Evolutionary conservation across 2,113 vertebrate species (phyloP), one percentile per base, ranked within the genome.

Genomic region (Microcebus murinus): DNA sequence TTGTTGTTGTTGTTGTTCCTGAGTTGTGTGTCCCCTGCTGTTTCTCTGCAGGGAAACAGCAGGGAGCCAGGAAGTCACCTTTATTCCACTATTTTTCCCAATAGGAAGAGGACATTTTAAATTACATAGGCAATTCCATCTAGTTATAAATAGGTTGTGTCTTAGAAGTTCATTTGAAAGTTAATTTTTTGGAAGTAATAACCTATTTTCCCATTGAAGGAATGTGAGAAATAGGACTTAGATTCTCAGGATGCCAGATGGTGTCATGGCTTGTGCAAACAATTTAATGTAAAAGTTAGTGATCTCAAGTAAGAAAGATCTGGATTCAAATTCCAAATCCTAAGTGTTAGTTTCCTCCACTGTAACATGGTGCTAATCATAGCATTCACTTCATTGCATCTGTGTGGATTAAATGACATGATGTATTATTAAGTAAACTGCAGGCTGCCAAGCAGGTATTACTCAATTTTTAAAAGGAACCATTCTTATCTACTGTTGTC

Each of bases 151-250:
- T 92, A 91, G 65, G 31, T 80, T 81, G 61, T 68, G 25, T 50
- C 87, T 73, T 65, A 81, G 48, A 90, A 83, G 50, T 90, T 96
- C 84, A 94, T 76, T 92, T 96, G 76, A 92, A 92, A 96, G 81
- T 91, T 90, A 82, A 31, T 88, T 65, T 94, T 97, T 91, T 65
- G 27, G 8, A 94, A 94, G 70, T 77, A 87, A 39, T 91, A 92
- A 95, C 87, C 84, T 71, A 76, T 81, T 95, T 96, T 87, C 29
- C 36, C 8, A 7, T 42, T 70, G 67, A 92, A 90, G 34, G 65
- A 95, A 74, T 31, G 68, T 65, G 25, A 90, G 65, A 95, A 81
- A 81, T 67, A 93, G 80, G 70, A 76, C 76, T 84, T 61, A 18
- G 45, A 68, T 63, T 87, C 83, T 42, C 84, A 80, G 57, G 15